phyloP scores from a whole-genome alignment of 2,113 vertebrate species.

The Montifringilla adamsi region DNA sequence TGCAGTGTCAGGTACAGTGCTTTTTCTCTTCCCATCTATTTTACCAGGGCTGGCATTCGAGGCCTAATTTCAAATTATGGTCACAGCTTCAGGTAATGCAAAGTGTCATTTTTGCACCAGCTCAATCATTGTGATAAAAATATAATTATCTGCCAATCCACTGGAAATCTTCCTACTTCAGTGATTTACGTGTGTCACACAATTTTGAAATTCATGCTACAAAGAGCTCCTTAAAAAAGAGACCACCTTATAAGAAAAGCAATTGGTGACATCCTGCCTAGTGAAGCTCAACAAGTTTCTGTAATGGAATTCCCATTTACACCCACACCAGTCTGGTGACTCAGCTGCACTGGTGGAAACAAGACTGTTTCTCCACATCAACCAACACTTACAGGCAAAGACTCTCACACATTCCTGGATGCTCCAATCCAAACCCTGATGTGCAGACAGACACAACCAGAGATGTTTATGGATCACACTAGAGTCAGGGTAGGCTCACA shows the following conservation, averaged over 20 bases:
- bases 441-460: background rate
- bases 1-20: background rate
- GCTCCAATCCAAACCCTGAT: background rate
- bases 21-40: background rate
- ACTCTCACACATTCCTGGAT: background rate
- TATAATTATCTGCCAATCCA: background rate
- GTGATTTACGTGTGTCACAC: background rate
- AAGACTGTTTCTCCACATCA: background rate
- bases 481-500: background rate
- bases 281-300: background rate
- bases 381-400: background rate
- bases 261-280: background rate
- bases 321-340: background rate
- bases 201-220: background rate
- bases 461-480: background rate
- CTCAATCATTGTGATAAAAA: background rate
- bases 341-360: background rate
- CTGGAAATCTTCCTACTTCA: background rate
- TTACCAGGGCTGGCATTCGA: background rate
- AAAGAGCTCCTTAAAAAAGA: background rate
- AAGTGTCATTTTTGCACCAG: background rate
- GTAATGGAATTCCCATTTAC: background rate
- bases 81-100: background rate
- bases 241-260: background rate
- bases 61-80: background rate